Percentiles rank a stretch among this genome's conserved stretches.
These are phyloP conservation scores for Cynoglossus semilaevis DNA, from an alignment of 2,113 vertebrate species.

Conservation along the genomic window DNA sequence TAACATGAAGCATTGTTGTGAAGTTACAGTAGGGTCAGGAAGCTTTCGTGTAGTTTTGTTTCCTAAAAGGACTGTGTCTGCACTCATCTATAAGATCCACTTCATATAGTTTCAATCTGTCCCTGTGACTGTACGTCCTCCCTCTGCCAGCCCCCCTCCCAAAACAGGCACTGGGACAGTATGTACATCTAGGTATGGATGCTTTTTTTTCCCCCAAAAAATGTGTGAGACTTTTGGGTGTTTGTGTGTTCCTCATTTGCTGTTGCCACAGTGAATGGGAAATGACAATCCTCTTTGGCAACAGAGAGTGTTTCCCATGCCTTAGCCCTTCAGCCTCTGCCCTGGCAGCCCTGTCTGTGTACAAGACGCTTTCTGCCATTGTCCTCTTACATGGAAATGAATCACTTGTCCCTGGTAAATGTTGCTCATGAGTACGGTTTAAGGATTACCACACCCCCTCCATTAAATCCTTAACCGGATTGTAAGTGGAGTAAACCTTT, in stretches of 20 bases:
- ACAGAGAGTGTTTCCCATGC: slow-evolving; percentile 91
- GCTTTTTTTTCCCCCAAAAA: too few species aligned
- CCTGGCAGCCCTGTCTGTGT: slow-evolving; percentile 86
- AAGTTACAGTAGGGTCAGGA: slow-evolving; percentile 44
- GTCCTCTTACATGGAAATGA: slow-evolving; percentile 85
- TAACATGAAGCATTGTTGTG: slow-evolving; percentile 69
- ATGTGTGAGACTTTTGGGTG: slow-evolving; percentile 53
- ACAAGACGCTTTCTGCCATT: slow-evolving; percentile 87
- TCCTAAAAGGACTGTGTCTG: slow-evolving; percentile 58
- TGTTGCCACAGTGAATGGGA: slow-evolving; percentile 83
- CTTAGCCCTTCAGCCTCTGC: slow-evolving; percentile 82
- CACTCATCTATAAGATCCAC: slow-evolving; percentile 52
- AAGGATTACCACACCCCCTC: slow-evolving; percentile 49
- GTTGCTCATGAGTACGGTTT: slow-evolving; percentile 52
- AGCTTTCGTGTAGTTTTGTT: slow-evolving; percentile 63
- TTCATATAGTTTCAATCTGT: slow-evolving; percentile 53
- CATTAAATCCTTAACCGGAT: slow-evolving; percentile 43
- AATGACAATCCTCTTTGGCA: slow-evolving; percentile 90
- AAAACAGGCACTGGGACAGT: slow-evolving; percentile 35
- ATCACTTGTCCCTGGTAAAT: slow-evolving; percentile 52
- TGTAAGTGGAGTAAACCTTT: slow-evolving; percentile 39
- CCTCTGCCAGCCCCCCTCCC: slow-evolving; percentile 34
- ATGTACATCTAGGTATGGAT: slow-evolving; percentile 48
- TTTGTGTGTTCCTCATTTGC: slow-evolving; percentile 61
- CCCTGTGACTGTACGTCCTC: slow-evolving; percentile 41